Conservation (phyloP, 2,113 vertebrate species). For the Campylomormyrus numenius region DNA sequence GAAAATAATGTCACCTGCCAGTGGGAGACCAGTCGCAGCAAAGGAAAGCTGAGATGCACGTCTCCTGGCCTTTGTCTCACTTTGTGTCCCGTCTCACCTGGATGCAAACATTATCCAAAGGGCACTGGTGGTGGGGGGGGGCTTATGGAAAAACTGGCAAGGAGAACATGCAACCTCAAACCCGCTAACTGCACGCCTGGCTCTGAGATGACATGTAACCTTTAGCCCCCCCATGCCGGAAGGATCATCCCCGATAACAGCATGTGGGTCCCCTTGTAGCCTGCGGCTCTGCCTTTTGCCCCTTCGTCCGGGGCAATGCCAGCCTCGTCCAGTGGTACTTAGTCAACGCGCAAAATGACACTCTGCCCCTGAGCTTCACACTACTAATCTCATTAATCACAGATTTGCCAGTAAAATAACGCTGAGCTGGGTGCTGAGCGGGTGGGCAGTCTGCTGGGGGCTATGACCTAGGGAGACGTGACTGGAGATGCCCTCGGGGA, state of each 20-base stretch:
- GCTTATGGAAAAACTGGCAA: neutral
- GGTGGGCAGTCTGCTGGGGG: neutral
- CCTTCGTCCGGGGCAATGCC: constrained; percentile 19
- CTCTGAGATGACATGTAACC: neutral
- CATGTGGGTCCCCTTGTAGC: neutral
- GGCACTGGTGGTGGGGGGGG: neutral
- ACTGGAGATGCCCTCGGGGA: neutral
- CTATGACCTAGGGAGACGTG: neutral
- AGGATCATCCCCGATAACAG: neutral
- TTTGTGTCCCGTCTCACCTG: neutral
- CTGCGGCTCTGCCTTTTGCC: neutral
- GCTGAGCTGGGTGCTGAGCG: neutral
- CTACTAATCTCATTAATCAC: neutral
- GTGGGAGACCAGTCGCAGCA: neutral
- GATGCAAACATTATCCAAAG: neutral
- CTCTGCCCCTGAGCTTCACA: neutral
- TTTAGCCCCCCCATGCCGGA: neutral
- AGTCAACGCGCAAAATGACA: neutral
- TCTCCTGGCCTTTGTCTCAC: neutral
- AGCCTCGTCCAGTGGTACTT: constrained; percentile 8
- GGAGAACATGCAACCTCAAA: neutral
- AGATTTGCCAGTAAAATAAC: neutral
- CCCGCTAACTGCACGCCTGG: neutral
- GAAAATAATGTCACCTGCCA: neutral
- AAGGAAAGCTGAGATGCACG: neutral